Conservation (phyloP, 1,140 invertebrate genomes). For the Drosophila obscura region DNA sequence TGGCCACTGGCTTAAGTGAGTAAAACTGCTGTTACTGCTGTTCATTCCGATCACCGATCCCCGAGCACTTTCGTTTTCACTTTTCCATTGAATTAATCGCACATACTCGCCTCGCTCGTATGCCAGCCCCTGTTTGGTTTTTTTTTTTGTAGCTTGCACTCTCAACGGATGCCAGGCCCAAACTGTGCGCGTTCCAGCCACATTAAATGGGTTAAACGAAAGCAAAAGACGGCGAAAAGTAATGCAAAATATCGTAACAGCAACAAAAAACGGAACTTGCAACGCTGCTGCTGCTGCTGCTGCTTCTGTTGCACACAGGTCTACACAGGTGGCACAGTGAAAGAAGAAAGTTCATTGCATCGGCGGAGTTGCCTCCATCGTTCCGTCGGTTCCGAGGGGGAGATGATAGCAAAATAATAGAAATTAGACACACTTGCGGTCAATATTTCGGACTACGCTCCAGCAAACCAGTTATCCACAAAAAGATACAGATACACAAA, state of each 20-base stretch:
- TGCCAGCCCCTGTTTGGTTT: conserved; percentile 15
- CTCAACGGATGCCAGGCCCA: conserved; percentile 59
- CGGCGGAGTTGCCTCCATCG: not conserved
- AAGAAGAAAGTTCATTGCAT: conserved; percentile 76
- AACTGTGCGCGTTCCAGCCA: conserved; percentile 13
- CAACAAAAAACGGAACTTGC: conserved; percentile 53
- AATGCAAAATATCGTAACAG: conserved; percentile 71
- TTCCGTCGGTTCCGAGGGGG: not conserved
- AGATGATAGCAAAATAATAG: conserved; percentile 58
- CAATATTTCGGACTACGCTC: conserved; percentile 41
- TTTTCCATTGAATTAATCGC: conserved; percentile 78
- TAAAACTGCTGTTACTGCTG: conserved; percentile 44
- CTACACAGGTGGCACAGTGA: conserved; percentile 68
- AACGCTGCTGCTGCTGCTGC: conserved; percentile 18
- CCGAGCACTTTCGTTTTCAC: conserved; percentile 78
- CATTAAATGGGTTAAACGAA: conserved; percentile 82
- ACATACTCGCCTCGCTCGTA: conserved; percentile 25
- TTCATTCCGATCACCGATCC: conserved; percentile 21
- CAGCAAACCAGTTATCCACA: conserved; percentile 41
- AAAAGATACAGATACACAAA: conserved; percentile 14
- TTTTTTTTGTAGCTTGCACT: conserved; percentile 5
- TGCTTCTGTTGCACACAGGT: conserved; percentile 4
- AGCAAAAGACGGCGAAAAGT: conserved; percentile 61
- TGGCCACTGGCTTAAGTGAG: conserved; percentile 35
- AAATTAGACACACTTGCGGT: conserved; percentile 76